Base-by-base conservation (phyloP, 35 echinoderm and acorn worm genomes). In the Eucidaris tribuloides region DNA sequence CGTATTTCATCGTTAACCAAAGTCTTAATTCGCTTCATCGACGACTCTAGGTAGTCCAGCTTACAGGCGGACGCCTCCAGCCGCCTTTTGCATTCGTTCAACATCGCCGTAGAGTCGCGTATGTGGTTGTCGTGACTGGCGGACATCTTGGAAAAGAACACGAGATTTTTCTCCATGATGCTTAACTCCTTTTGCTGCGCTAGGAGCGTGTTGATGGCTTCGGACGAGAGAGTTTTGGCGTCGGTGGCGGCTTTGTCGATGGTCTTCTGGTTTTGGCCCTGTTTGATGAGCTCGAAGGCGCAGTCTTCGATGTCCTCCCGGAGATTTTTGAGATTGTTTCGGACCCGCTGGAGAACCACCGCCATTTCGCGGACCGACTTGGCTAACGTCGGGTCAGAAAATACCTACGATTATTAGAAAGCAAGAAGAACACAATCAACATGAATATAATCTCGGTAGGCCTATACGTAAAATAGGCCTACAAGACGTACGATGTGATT, bases 111-210 rank as follows among this genome's bases (percentile, higher is more conserved):
- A 11, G 83, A 42, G 38, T 94, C 82, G 2, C 62, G 62, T 23
- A 90, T 40, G 14, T 82, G 74, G 55, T 94, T 94, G 58, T 94
- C 92, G 24, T 94, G 92, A 19, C 65, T 60, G 7, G 87, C 92
- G 0, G 78, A 54, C 72, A 90, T 70, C 38, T 89, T 89, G 7
- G 86, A 76, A 38, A 94, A 90, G 52, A 86, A 90, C 18, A 85
- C 62, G 2, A 94, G 45, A 55, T 84, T 84, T 36, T 90, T 54
- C 55, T 90, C 81, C 46, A 74, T 41, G 38, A 44, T 20, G 35
- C 27, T 19, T 40, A 90, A 62, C 24, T 85, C 83, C 9, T 64
- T 54, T 3, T 46, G 49, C 35, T 85, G 52, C n/a, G 44, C 60
- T 6, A 65, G 78, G 31, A 81, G 44, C 14, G 88, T 31, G 29